Conservation (phyloP, 2,113 vertebrate genomes). For the Anolis carolinensis region DNA sequence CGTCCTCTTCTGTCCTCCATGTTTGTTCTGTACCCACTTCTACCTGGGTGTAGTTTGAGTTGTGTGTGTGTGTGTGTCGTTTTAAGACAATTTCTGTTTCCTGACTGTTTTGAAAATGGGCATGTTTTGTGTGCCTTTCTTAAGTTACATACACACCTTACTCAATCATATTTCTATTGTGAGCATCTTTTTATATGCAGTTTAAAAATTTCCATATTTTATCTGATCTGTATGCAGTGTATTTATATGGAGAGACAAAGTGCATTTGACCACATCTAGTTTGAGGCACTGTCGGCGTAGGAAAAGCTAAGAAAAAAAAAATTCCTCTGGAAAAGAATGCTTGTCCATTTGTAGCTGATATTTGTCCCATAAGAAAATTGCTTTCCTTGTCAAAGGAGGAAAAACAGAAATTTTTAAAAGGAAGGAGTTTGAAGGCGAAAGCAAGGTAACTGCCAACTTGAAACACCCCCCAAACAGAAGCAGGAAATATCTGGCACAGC, state of each 20-base stretch:
- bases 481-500: too few relatives aligned
- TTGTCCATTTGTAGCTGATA: neutral
- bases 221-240: neutral
- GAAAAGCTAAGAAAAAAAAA: neutral
- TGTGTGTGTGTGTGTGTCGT: too few relatives aligned
- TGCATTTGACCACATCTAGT: neutral
- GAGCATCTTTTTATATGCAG: neutral
- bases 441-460: neutral
- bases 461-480: neutral
- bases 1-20: too few relatives aligned
- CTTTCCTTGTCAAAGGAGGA: neutral
- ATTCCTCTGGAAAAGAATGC: neutral
- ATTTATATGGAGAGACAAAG: too few relatives aligned
- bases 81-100: too few relatives aligned
- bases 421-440: neutral
- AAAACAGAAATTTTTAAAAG: too few relatives aligned
- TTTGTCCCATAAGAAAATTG: neutral
- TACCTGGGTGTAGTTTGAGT: too few relatives aligned
- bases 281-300: neutral
- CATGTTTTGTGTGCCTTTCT: too few relatives aligned
- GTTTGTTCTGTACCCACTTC: too few relatives aligned
- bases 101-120: too few relatives aligned
- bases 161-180: neutral
- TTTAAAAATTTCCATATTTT: neutral
- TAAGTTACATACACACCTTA: neutral